Evolutionary conservation across 1,140 invertebrate genomes (phyloP), one percentile per base, ranked within the genome.

Genomic region (Ericerus pela): DNA sequence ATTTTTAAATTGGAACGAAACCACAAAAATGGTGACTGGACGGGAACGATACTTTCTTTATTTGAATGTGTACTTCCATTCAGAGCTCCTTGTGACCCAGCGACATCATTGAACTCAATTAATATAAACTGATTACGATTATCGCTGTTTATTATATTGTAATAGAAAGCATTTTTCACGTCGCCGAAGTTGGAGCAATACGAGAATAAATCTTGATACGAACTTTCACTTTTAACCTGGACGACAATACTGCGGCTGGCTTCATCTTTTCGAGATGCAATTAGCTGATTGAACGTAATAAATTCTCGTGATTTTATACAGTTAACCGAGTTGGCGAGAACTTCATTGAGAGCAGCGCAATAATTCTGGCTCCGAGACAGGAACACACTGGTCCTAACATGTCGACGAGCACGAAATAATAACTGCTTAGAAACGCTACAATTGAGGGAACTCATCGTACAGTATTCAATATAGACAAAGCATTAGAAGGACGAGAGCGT

Each of bases 241-340:
- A 70, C 61, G 18, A 70, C 36, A 41, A 69, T 58, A 66, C 78
- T 81, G 55, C 74, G 66, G 37, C 68, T 66, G 6, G 81, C 80
- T 69, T 84, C 71, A 18, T 65, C 60, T 66, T 72, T 71, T 61
- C 77, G 58, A 16, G 55, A 10, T 33, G 55, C 38, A 6, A 74
- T n/a, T 43, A 70, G 58, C 16, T 66, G 43, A 27, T 71, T 65
- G 62, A 71, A 73, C 0, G 59, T 27, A 11, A 59, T 24, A 51
- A 61, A 62, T 52, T 28, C 18, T 16, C 31, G 22, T 18, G 18
- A 14, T 20, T 54, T 10, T 24, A 12, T 57, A 26, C 11, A 1
- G 24, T 16, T n/a, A 30, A 33, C 36, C n/a, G 38, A 53, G 27
- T 53, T 53, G n/a, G 36, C 36, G 5, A 18, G 4, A 6, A 14